A percentile compares a stretch with the other conserved stretches of the same genome.
phyloP scores from a whole-genome alignment of 2,888 invertebrate genomes.

The Lomographa bimaculata region DNA sequence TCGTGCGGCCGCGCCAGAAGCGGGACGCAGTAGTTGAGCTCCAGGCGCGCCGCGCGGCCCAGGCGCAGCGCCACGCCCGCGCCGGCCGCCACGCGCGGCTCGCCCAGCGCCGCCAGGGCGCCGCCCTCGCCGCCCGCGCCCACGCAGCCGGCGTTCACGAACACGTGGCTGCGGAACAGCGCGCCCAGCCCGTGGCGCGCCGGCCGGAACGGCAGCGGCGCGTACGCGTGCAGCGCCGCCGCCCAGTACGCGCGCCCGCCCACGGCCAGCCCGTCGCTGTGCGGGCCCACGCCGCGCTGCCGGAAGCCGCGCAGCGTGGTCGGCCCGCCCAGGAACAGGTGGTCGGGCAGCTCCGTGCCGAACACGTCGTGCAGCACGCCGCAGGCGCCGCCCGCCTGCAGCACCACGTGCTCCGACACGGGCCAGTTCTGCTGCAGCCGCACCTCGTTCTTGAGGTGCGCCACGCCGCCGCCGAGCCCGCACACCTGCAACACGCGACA shows the following conservation, averaged over 20 bases:
- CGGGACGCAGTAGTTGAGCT: constrained; percentile 97
- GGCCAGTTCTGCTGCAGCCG: constrained; percentile 60
- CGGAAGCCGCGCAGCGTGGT: constrained; percentile 94
- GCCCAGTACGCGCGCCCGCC: constrained; percentile 94
- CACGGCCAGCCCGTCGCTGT: constrained; percentile 88
- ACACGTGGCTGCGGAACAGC: constrained; percentile 94
- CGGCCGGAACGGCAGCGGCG: constrained; percentile 94
- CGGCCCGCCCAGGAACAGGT: constrained; percentile 95
- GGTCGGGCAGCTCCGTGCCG: constrained; percentile 87
- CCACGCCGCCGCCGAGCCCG: constrained; percentile 95
- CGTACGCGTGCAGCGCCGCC: constrained; percentile 92
- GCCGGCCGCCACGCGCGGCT: constrained; percentile 90
- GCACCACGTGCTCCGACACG: constrained; percentile 77
- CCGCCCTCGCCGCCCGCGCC: constrained; percentile 71
- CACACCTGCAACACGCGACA: too few species aligned
- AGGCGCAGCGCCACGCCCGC: constrained; percentile 83
- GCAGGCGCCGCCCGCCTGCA: constrained; percentile 87
- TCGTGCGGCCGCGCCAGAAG: constrained; percentile 86
- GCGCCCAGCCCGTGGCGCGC: constrained; percentile 91
- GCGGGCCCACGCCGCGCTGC: constrained; percentile 93
- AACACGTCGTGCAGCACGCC: constrained; percentile 87
- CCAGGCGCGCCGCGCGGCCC: constrained; percentile 92
- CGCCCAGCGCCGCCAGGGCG: constrained; percentile 64
- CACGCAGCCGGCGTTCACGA: constrained; percentile 94
- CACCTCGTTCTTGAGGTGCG: constrained; percentile 92